Percentiles rank a stretch among this genome's conserved stretches.
These are phyloP conservation scores for Lochmaea capreae DNA, from an alignment of 2,888 invertebrate species.

Conservation along the genomic window DNA sequence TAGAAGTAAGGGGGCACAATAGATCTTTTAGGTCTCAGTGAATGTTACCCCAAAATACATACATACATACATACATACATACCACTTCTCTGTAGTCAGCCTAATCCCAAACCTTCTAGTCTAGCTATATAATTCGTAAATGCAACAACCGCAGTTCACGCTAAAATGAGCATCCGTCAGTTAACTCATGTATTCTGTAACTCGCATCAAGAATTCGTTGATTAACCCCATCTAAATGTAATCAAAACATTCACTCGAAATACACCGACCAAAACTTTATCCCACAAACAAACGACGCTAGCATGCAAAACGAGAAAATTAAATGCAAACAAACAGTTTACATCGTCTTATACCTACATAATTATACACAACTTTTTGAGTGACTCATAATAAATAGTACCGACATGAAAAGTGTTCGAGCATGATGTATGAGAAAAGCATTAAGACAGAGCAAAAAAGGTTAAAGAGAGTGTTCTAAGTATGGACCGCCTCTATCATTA, in stretches of 20 bases:
- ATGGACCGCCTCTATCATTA: too few species aligned
- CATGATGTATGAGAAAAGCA: too few species aligned
- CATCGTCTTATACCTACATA: not conserved
- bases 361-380: too few species aligned
- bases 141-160: slow-evolving; percentile 9
- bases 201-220: slow-evolving; percentile 16
- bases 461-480: too few species aligned
- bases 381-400: too few species aligned
- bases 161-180: slow-evolving; percentile 12
- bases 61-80: too few species aligned
- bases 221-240: slow-evolving; percentile 18
- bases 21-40: too few species aligned
- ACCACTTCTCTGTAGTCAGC: not conserved
- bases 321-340: not conserved
- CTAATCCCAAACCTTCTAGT: not conserved
- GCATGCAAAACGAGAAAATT: slow-evolving; percentile 9
- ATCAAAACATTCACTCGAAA: slow-evolving; percentile 14
- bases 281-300: slow-evolving; percentile 9
- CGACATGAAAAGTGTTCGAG: too few species aligned
- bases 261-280: slow-evolving; percentile 10
- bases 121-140: slow-evolving; percentile 1
- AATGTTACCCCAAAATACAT: too few species aligned
- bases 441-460: too few species aligned
- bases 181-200: slow-evolving; percentile 15
- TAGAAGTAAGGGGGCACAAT: too few species aligned